Conservation (phyloP, 2,113 vertebrate genomes). For the Hippocampus guttulatus region DNA sequence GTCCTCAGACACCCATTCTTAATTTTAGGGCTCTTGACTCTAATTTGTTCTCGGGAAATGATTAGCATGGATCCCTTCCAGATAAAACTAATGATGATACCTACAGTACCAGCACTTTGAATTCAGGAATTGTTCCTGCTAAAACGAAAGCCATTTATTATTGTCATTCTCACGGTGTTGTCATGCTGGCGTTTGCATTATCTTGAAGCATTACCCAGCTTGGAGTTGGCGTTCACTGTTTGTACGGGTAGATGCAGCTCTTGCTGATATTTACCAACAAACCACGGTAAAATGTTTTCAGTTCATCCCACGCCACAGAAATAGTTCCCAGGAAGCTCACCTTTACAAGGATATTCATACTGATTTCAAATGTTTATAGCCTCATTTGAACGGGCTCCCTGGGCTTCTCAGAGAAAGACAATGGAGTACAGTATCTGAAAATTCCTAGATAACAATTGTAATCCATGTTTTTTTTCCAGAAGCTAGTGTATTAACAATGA, state of each 20-base stretch:
- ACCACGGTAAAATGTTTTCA: not conserved
- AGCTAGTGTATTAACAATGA: no score
- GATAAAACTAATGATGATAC: not conserved
- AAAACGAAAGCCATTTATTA: not conserved
- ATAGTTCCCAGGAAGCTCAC: no score
- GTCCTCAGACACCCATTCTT: not conserved
- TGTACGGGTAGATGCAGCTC: not conserved
- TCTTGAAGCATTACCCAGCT: not conserved
- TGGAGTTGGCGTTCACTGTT: not conserved
- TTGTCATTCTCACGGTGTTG: not conserved
- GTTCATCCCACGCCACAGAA: not conserved
- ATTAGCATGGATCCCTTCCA: not conserved
- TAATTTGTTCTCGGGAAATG: not conserved
- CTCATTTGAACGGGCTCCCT: no score
- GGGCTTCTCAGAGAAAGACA: no score
- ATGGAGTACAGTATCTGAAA: no score
- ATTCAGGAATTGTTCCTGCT: not conserved
- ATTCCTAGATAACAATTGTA: no score
- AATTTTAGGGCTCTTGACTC: not conserved
- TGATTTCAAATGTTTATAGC: no score
- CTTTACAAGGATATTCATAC: no score
- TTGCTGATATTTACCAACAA: not conserved
- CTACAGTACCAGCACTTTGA: not conserved
- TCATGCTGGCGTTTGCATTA: not conserved
- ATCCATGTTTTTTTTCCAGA: no score